Percentiles rank a stretch among this genome's conserved stretches.
Evolutionary conservation across 2,888 invertebrate genomes (phyloP).

Genomic region (Myathropa florea): DNA sequence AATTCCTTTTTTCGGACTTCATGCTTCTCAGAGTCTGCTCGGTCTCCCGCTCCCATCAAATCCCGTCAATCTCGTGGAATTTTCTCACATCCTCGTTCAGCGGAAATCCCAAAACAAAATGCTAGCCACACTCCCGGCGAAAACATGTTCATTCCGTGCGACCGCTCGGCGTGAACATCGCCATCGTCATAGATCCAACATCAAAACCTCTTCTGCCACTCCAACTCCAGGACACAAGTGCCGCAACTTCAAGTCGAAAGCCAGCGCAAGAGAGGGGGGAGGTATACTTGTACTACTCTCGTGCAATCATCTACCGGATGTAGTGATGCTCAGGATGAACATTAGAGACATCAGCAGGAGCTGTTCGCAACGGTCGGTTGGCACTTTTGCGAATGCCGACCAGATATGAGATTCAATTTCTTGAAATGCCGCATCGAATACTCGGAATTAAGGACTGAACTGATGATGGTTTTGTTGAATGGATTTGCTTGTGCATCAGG

Average conservation of each 20-base stretch:
- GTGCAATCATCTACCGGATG: slow-evolving; percentile 34
- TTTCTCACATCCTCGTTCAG: background rate
- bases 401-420: slow-evolving; percentile 51
- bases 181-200: background rate
- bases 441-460: slow-evolving; percentile 58
- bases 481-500: background rate
- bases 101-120: background rate
- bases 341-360: slow-evolving; percentile 45
- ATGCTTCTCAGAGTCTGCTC: no score
- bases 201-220: background rate
- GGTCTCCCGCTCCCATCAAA: background rate
- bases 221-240: background rate
- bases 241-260: background rate
- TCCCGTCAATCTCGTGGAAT: background rate
- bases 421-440: slow-evolving; percentile 45
- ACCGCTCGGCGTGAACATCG: background rate
- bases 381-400: slow-evolving; percentile 66
- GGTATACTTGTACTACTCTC: background rate
- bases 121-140: background rate
- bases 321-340: slow-evolving; percentile 26
- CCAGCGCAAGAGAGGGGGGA: background rate
- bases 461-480: background rate
- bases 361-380: background rate
- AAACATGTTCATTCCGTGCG: background rate
- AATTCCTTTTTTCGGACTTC: background rate